Base-by-base conservation (phyloP, 2,888 invertebrate species). In the Pammene fasciana region DNA sequence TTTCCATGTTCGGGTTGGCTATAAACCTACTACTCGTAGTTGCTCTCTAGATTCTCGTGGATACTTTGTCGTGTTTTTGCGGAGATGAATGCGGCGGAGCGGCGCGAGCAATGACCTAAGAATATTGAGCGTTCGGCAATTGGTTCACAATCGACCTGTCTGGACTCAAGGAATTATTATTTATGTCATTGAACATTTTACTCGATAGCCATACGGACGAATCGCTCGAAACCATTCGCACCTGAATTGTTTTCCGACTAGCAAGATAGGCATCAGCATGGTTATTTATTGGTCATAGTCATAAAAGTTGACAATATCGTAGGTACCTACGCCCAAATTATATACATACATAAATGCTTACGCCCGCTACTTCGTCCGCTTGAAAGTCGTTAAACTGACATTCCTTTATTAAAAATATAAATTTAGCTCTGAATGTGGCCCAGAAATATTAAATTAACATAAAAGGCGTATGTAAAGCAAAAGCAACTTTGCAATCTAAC, bases 41-140 rank as follows among this genome's bases (percentile, higher is more conserved):
- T 48, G 9, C 3, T 16, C 48, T 50, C 6, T 18, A 43, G 11
- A 26, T 13, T 56, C 36, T 10, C 26, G 14, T 16, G n/a, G 9
- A 56, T 67, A 55, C 62, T 68, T 67, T 55, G 41, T 62, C 18
- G 26, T 9, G 55, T 65, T 68, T 68, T 68, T 48, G 43, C 13
- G 13, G 16, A 52, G 48, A 68, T 59, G 41, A 34, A 41, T 50
- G 68, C 62, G 50, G n/a, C 56, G 62, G 18, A 41, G 50, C 52
- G 62, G 52, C 62, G 52, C 62, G 68, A 55, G 34, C 68, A n/a
- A n/a, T 68, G 62, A 68, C 68, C 68, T n/a, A 34, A 7, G 45
- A 41, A 68, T 67, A 67, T 60, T 52, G 55, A 55, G 34, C 50
- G 48, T 52, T 52, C 34, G 14, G 41, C 50, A 62, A 62, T 62